Base-by-base conservation (phyloP, 2,797 vertebrate species). In the Premnoplex brunnescens region DNA sequence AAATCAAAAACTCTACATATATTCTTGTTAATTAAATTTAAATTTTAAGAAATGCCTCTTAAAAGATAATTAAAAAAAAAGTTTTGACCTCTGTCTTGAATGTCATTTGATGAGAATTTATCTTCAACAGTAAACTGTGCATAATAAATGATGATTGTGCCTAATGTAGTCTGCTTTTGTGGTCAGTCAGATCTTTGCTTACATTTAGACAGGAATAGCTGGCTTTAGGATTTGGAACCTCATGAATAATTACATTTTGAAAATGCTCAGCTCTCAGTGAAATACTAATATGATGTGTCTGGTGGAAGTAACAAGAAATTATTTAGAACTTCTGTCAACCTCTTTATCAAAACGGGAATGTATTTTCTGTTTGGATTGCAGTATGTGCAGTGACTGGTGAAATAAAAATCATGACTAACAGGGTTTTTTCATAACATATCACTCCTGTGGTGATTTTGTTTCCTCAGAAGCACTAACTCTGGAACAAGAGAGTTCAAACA, bases 151-250 rank as follows among this genome's bases (percentile, higher is more conserved):
- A 48, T 67, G 73, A 81, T 84, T 87, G 62, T 66, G 30, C 92
- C 91, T 74, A 95, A 91, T 82, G 72, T 85, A 85, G 86, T 91
- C 89, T 74, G 58, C 74, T 82, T 94, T 91, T 91, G 75, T 85
- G 77, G 58, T 94, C 54, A 22, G 4, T 97, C 93, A 92, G 79
- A 91, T 96, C 85, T 97, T 93, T 97, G 82, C 93, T 96, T 95
- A 58, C 59, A 48, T 90, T 95, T 84, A 89, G 84, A 79, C 27
- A 69, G 66, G 62, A 64, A 49, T 68, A 86, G 74, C 67, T 87
- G 59, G 78, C 81, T 74, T 44, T 90, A 76, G 80, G 37, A 39
- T 71, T 87, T 69, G 49, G 78, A 67, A 69, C 39, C 21, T 43
- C 59, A 76, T 91, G 81, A 95, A 88, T 74, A 93, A 85, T 82